phyloP scores from a whole-genome alignment of 2,797 vertebrate genomes.

The Mormyrops attenuatus region DNA sequence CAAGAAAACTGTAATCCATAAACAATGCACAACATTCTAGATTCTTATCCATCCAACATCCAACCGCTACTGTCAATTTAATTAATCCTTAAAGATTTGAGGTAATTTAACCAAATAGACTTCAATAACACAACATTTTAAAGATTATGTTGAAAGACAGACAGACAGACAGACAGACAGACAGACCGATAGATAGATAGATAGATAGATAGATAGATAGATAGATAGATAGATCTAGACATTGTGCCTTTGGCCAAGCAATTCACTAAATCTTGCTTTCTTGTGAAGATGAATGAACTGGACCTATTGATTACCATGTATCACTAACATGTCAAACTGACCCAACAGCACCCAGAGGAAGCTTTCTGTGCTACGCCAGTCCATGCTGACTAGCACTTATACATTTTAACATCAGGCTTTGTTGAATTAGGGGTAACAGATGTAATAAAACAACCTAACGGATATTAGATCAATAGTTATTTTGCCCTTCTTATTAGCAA shows the following conservation, averaged over 20 bases:
- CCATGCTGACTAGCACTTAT: not conserved
- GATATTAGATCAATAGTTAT: not conserved
- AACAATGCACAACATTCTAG: not conserved
- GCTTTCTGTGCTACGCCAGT: not conserved
- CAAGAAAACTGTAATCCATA: not conserved
- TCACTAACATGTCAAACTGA: not conserved
- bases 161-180: not conserved
- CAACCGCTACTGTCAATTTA: not conserved
- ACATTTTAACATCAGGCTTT: not conserved
- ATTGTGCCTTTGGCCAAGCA: not conserved
- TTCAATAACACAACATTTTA: not conserved
- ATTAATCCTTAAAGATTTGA: not conserved
- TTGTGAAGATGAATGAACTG: not conserved
- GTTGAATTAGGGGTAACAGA: not conserved
- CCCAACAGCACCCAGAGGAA: not conserved
- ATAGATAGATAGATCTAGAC: not conserved
- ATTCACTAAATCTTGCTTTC: not conserved
- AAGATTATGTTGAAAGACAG: not conserved
- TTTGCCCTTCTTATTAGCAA: not conserved
- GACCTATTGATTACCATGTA: not conserved
- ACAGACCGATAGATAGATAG: not conserved
- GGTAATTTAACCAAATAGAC: not conserved
- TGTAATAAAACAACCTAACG: not conserved
- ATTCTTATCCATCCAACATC: not conserved
- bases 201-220: conserved; percentile 2